Conservation (phyloP, 2,113 vertebrate genomes). For the Cryptotis parvus region DNA sequence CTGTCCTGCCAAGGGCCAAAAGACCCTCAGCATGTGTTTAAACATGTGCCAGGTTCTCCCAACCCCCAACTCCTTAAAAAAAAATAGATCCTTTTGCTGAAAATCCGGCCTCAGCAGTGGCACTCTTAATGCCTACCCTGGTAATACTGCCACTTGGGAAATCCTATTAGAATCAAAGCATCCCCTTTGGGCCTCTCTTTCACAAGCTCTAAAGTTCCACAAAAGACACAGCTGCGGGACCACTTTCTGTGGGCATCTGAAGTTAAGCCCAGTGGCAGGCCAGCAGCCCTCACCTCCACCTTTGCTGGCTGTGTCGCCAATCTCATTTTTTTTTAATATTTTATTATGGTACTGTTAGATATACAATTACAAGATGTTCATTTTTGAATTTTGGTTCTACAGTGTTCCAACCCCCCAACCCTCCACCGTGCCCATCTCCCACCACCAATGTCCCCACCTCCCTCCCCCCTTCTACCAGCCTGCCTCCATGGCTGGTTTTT, state of each 20-base stretch:
- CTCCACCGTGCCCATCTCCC: too few relatives aligned
- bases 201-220: background rate
- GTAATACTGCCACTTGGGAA: constrained; percentile 34
- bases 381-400: too few relatives aligned
- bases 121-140: background rate
- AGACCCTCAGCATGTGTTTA: background rate
- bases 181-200: background rate
- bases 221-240: constrained; percentile 15
- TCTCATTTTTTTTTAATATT: too few relatives aligned
- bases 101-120: background rate
- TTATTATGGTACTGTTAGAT: too few relatives aligned
- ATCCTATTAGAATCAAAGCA: background rate
- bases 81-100: background rate
- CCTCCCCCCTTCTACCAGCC: too few relatives aligned
- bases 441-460: too few relatives aligned
- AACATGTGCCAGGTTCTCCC: background rate
- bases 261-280: constrained; percentile 27
- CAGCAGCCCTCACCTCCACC: constrained; percentile 12
- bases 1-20: background rate
- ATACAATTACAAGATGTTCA: too few relatives aligned
- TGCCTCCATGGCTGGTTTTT: too few relatives aligned
- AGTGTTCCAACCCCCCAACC: too few relatives aligned
- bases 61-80: background rate
- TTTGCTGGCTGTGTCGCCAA: constrained; percentile 52
- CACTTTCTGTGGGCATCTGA: constrained; percentile 22